Base-by-base conservation (phyloP, 37 sponge, comb jelly and placozoan species). In the Petrosia ficiformis region DNA sequence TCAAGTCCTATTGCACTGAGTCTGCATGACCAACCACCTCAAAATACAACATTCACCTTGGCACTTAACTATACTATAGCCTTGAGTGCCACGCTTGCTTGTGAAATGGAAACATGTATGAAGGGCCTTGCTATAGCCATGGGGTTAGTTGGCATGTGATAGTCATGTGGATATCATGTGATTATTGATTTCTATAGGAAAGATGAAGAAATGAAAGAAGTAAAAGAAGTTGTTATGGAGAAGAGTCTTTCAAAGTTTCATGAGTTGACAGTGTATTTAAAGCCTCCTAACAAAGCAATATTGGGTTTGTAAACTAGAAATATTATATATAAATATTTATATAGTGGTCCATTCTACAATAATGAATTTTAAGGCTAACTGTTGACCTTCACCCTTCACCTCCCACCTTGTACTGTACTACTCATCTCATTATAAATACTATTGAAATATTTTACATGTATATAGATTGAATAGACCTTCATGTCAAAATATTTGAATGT, bases 21-120 rank as follows among this genome's bases (percentile, higher is more conserved):
- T 0, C 65, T 84, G 41, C 86, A 75, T 31, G 1, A 21, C n/a
- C 81, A 84, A 28, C 38, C 42, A 32, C 71, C 80, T 59, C 77
- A 72, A 34, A 76, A 42, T 39, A 80, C 76, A 67, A 77, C 72
- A 44, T 77, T 90, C 77, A 90, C 82, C 14, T 44, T 80, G 39
- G 81, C 81, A 33, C 60, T 82, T 31, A 81, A 77, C 2, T 79
- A 78, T 2, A 8, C 8, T 48, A 48, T 48, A 48, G 54, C 54
- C 8, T 14, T 48, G 14, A 48, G 54, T 48, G 14, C 54, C 14
- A 14, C 14, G 14, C 14, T 48, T 14, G 8, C 14, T 48, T 19
- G 14, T 48, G 54, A 48, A 14, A 8, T 48, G 54, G 54, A 48
- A 14, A 48, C 54, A 19, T 8, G 8, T 14, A 48, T 48, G 54